A percentile compares a stretch with the other conserved stretches of the same genome.
Conservation (phyloP, 2,113 vertebrate genomes). For the Xerus inauris region DNA sequence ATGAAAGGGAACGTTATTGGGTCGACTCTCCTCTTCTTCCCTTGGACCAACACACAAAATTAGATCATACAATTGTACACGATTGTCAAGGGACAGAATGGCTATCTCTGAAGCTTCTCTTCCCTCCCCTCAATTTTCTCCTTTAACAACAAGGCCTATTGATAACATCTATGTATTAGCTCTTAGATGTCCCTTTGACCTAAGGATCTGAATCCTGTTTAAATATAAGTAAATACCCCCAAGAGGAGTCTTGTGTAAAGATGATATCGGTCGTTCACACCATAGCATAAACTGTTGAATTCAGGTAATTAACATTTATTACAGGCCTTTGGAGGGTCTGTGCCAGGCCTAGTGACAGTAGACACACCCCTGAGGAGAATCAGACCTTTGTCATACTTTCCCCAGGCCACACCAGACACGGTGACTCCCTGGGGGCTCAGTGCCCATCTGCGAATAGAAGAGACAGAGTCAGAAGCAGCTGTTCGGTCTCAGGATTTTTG, state of each 20-base stretch:
- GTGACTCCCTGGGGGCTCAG: not conserved
- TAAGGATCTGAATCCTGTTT: slow-evolving; percentile 23
- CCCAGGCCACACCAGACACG: not conserved
- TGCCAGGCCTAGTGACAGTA: not conserved
- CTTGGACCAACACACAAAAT: not conserved
- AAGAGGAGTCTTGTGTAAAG: not conserved
- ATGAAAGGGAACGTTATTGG: not conserved
- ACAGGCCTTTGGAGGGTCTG: not conserved
- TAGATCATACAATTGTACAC: not conserved
- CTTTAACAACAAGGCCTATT: not conserved
- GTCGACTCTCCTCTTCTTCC: not conserved
- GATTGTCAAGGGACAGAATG: not conserved
- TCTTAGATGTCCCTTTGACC: slow-evolving; percentile 25
- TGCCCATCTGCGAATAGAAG: not conserved
- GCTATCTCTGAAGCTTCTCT: not conserved
- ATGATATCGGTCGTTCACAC: slow-evolving; percentile 28
- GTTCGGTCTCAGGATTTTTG: not conserved
- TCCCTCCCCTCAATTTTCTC: not conserved
- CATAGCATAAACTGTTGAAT: slow-evolving; percentile 16
- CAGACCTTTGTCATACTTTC: not conserved
- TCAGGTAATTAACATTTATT: slow-evolving; percentile 25
- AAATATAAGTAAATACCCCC: slow-evolving; percentile 23
- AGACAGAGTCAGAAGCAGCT: not conserved
- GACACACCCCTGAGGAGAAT: not conserved
- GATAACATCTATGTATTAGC: slow-evolving; percentile 27